Percentiles rank a stretch among this genome's conserved stretches.
Conservation (phyloP, 2,888 invertebrate species). For the Sarcophaga caerulescens region DNA sequence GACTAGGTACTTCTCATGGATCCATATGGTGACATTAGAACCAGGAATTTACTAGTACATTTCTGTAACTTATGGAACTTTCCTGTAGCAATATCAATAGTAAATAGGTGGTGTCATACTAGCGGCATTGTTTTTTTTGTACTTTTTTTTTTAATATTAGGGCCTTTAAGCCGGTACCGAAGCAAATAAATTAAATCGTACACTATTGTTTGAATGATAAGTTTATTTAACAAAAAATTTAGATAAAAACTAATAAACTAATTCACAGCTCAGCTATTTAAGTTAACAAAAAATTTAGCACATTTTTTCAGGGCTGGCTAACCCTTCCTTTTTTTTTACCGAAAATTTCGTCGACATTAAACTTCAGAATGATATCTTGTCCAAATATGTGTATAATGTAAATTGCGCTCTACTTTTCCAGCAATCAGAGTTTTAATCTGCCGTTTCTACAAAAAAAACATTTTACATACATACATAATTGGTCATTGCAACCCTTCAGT, state of each 20-base stretch:
- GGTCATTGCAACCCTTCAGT: too few species aligned
- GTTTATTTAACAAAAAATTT: too few species aligned
- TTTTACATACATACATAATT: too few species aligned
- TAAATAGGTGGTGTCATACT: too few species aligned
- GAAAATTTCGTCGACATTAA: slow-evolving; percentile 42
- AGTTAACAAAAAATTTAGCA: too few species aligned
- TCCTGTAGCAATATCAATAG: too few species aligned
- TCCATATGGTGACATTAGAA: neutral
- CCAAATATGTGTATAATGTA: slow-evolving; percentile 30
- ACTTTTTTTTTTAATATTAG: too few species aligned
- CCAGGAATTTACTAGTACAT: neutral
- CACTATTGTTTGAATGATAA: too few species aligned
- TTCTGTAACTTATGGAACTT: neutral
- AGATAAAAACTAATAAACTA: too few species aligned
- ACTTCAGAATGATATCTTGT: slow-evolving; percentile 15
- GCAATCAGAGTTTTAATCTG: slow-evolving; percentile 33
- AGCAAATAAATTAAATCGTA: neutral
- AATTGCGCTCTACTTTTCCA: slow-evolving; percentile 24
- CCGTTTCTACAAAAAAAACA: neutral
- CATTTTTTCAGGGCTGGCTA: too few species aligned
- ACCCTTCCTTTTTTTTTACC: slow-evolving; percentile 7
- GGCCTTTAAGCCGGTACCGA: neutral
- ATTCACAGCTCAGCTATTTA: too few species aligned
- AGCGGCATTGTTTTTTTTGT: too few species aligned
- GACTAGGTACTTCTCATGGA: neutral